Conservation (phyloP, 2,888 invertebrate species). For the Linyphia triangularis region DNA sequence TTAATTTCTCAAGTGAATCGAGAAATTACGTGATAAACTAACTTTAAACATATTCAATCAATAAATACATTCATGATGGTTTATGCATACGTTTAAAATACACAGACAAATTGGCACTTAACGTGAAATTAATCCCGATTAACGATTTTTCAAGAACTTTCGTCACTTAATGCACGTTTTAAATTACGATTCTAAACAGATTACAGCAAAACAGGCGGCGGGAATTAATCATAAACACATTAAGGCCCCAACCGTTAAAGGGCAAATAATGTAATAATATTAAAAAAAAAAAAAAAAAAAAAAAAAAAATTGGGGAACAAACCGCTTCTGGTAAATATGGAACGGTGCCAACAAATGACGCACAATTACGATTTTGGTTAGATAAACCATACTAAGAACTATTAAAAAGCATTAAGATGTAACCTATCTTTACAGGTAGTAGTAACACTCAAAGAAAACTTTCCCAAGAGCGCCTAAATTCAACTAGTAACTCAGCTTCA, state of each 20-base stretch:
- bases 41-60: neutral
- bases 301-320: neutral
- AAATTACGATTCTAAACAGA: conserved; percentile 35
- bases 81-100: neutral
- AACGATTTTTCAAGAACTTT: neutral
- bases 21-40: neutral
- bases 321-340: neutral
- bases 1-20: neutral
- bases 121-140: conserved; percentile 28
- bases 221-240: conserved; percentile 52
- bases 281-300: neutral
- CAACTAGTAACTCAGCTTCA: conserved; percentile 64
- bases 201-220: neutral
- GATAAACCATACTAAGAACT: neutral
- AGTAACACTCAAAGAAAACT: conserved; percentile 24
- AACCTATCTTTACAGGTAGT: conserved; percentile 52
- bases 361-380: neutral
- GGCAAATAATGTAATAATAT: neutral
- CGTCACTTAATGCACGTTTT: conserved; percentile 14
- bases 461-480: conserved; percentile 65
- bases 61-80: conserved; percentile 20
- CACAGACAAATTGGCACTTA: neutral
- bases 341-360: neutral
- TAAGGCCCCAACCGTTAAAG: neutral
- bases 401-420: neutral